phyloP scores from a whole-genome alignment of 1,140 invertebrate genomes.

The Aphis craccivora region DNA sequence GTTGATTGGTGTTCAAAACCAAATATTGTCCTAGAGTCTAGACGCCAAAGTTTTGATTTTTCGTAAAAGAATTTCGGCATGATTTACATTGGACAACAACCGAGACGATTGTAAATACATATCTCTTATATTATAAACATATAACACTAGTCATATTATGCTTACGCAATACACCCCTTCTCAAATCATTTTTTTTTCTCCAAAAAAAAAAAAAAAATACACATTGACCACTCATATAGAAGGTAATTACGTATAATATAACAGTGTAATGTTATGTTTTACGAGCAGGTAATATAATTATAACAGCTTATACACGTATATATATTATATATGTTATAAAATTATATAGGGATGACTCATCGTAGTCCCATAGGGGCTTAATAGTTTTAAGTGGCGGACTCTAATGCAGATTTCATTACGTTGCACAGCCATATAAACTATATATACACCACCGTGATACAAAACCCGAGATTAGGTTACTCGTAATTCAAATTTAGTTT shows the following conservation, averaged over 20 bases:
- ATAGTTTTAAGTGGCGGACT: background rate
- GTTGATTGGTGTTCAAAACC: too few relatives aligned
- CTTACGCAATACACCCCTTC: background rate
- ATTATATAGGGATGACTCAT: background rate
- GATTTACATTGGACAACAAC: background rate
- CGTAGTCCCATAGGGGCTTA: background rate
- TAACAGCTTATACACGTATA: background rate
- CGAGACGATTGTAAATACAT: background rate
- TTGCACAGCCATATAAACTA: background rate
- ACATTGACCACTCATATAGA: background rate
- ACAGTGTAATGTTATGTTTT: background rate
- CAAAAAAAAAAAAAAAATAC: constrained; percentile 20
- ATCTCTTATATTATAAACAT: background rate
- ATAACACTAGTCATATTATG: background rate
- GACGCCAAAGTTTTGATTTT: background rate
- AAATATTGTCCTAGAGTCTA: background rate
- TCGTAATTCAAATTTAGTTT: constrained; percentile 13
- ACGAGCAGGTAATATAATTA: background rate
- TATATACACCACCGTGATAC: background rate
- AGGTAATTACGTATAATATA: background rate
- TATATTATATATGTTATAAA: background rate
- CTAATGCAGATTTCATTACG: constrained; percentile 15
- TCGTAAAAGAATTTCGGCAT: background rate
- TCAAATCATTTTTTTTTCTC: background rate
- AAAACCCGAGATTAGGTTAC: background rate